A percentile compares a stretch with the other conserved stretches of the same genome.
Conservation (phyloP, 2,888 invertebrate species). For the Megaustenia siamemsis region DNA sequence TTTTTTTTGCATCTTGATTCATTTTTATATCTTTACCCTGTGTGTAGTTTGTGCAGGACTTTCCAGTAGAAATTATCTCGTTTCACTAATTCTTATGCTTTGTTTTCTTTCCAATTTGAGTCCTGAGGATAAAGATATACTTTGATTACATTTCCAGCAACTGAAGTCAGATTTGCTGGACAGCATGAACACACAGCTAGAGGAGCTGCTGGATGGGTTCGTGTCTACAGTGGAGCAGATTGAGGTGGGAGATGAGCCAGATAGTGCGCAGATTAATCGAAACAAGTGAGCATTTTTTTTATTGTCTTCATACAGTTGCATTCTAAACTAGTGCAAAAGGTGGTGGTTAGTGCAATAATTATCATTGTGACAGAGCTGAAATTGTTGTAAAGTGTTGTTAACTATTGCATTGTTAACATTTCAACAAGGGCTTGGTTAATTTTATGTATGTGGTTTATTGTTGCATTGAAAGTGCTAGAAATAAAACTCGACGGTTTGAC, state of each 20-base stretch:
- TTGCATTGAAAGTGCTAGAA: not conserved
- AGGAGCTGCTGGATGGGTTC: slow-evolving; percentile 78
- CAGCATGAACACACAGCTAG: slow-evolving; percentile 69
- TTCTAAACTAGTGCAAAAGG: not conserved
- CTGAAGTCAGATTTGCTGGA: slow-evolving; percentile 65
- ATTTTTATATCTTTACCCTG: too few species aligned
- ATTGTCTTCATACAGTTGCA: not conserved
- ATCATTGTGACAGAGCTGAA: not conserved
- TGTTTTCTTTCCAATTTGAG: too few species aligned
- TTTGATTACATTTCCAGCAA: slow-evolving; percentile 61
- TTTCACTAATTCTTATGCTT: too few species aligned
- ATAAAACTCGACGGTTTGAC: not conserved
- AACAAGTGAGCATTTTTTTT: slow-evolving; percentile 34
- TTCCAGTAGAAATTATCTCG: too few species aligned
- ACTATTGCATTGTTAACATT: not conserved
- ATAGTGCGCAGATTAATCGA: not conserved
- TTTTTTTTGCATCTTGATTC: too few species aligned
- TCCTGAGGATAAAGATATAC: too few species aligned
- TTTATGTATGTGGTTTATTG: not conserved
- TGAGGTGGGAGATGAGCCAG: slow-evolving; percentile 58
- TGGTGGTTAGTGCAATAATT: not conserved
- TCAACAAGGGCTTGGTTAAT: not conserved
- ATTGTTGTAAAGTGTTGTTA: not conserved
- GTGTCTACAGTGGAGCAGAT: slow-evolving; percentile 78
- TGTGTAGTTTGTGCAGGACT: too few species aligned